Evolutionary conservation across 2,113 vertebrate species (phyloP), one percentile per base, ranked within the genome.

Genomic region (Syngnathus scovelli): DNA sequence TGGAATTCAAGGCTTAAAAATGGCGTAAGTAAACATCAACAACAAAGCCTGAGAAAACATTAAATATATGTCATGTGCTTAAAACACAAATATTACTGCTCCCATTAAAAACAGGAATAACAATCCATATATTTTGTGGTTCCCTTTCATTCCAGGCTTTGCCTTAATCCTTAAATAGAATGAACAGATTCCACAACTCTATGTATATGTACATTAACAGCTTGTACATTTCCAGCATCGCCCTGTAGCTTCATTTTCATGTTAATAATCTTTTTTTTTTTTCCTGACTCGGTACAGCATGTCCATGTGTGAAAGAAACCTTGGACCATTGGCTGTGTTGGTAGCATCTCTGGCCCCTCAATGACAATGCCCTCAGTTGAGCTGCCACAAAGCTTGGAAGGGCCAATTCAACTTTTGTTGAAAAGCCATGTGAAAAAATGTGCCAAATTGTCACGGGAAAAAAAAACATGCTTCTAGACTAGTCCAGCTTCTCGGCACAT

Each of bases 401-500:
- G 77, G 78, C 73, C 56, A 9, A 61, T 80, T 75, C 44, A 65
- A 70, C 4, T 23, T 68, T 60, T 66, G 71, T 68, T 56, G 64
- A 56, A 79, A 56, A 74, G 75, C 66, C 81, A 78, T 78, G 82
- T 18, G 23, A 51, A 41, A 41, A 78, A 72, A 74, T 72, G 77
- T 73, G 74, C 84, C 67, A 68, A 65, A 44, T 76, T 41, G 79
- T 55, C 68, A 68, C 59, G 55, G 73, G n/a, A n/a, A n/a, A 23
- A 65, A 68, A 69, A 69, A 81, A 38, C 61, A 43, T 16, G 38
- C 23, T 44, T 46, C 92, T 92, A 96, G 36, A 87, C 85, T 44
- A 97, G 88, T 48, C 94, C 92, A 0, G 95, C 95, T 85, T 98
- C 95, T 79, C 93, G 86, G 64, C 93, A 93, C 91, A 98, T 93